Percentiles rank a stretch among this genome's conserved stretches.
phyloP scores from a whole-genome alignment of 2,888 invertebrate species.

The Scaptodrosophila latifasciaeformis region DNA sequence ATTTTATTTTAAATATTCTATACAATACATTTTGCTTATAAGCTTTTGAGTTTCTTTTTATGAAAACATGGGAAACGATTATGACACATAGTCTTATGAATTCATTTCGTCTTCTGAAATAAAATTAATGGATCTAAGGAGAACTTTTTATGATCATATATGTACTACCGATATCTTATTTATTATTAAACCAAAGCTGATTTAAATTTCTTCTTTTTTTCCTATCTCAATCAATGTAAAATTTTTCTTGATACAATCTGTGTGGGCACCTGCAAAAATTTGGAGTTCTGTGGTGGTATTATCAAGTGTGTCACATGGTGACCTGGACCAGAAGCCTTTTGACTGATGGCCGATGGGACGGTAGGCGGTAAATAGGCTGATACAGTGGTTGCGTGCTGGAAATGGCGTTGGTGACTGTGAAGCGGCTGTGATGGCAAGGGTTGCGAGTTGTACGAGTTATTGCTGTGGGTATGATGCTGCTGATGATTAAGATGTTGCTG shows the following conservation, averaged over 20 bases:
- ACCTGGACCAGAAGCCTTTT: slow-evolving; percentile 16
- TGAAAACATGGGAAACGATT: no score
- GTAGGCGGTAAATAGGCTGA: slow-evolving; percentile 46
- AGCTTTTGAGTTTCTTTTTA: no score
- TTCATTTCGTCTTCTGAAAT: not conserved
- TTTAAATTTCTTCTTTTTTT: no score
- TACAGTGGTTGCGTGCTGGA: slow-evolving; percentile 49
- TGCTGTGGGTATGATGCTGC: slow-evolving; percentile 30
- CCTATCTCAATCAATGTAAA: no score
- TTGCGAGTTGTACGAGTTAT: slow-evolving; percentile 23
- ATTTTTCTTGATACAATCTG: slow-evolving; percentile 47
- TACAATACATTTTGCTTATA: no score
- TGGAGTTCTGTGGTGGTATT: slow-evolving; percentile 70
- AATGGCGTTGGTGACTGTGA: slow-evolving; percentile 20
- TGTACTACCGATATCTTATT: no score
- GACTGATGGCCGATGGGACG: slow-evolving; percentile 14
- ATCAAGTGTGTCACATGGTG: slow-evolving; percentile 62
- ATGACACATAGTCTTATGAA: no score
- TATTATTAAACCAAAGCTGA: no score
- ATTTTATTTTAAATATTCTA: no score
- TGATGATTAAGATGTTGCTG: slow-evolving; percentile 46
- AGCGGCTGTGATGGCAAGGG: slow-evolving; percentile 18
- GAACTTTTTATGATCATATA: no score
- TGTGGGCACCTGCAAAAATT: slow-evolving; percentile 65
- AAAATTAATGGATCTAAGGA: no score